These are phyloP conservation scores for Kryptopterus vitreolus DNA, from an alignment of 2,797 vertebrate genomes.

Conservation along the genomic window DNA sequence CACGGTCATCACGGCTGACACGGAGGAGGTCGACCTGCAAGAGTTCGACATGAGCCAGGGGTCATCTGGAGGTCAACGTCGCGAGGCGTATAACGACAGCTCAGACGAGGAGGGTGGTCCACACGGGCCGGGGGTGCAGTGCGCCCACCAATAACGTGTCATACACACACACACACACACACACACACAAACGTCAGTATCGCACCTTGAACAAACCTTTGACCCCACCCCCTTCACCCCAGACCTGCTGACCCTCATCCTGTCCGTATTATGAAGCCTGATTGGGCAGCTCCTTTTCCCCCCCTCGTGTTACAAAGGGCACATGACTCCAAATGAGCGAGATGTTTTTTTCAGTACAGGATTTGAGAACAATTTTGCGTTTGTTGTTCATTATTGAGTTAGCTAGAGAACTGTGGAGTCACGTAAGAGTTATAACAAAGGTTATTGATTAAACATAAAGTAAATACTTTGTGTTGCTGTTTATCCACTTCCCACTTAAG, in stretches of 20 bases:
- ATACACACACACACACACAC: background rate
- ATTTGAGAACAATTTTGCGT: background rate
- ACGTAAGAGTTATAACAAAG: background rate
- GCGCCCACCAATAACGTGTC: conserved; percentile 89
- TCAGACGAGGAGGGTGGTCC: conserved; percentile 95
- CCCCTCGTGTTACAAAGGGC: background rate
- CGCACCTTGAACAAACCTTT: background rate
- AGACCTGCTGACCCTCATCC: background rate
- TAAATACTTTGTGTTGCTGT: background rate
- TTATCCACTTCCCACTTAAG: background rate
- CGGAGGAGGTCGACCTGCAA: conserved; percentile 94
- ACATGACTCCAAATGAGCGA: background rate
- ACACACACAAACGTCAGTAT: background rate
- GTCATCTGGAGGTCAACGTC: conserved; percentile 85
- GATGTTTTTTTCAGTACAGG: background rate
- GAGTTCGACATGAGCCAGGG: conserved; percentile 92
- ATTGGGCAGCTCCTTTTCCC: background rate
- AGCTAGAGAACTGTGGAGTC: background rate
- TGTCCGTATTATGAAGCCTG: background rate
- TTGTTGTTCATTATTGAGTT: background rate
- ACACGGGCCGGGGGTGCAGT: conserved; percentile 96
- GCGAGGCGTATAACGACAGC: conserved; percentile 96
- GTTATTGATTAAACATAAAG: background rate
- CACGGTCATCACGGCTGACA: conserved; percentile 85
- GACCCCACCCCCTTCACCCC: background rate